Percentiles rank a stretch among this genome's conserved stretches.
Evolutionary conservation across 2,113 vertebrate genomes (phyloP).

Genomic region (Urocitellus parryii): DNA sequence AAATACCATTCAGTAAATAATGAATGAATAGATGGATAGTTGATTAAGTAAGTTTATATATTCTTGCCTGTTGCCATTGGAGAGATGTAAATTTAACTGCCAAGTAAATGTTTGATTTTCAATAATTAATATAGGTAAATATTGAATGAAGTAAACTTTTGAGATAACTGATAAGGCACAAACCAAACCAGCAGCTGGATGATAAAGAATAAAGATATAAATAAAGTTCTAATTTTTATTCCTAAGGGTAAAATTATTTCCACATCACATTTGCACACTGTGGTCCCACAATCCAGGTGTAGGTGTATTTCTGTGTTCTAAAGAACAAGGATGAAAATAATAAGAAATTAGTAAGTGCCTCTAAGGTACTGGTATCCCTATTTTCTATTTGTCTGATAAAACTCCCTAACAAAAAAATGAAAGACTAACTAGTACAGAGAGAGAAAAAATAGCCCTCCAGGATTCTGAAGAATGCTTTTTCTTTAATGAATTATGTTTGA

Average conservation of each 20-base stretch:
- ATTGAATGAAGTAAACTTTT: conserved; percentile 26
- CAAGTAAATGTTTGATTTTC: conserved; percentile 49
- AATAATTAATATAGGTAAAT: conserved; percentile 45
- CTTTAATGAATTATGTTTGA: neutral
- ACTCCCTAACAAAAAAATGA: neutral
- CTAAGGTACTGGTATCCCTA: neutral
- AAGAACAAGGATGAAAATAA: neutral
- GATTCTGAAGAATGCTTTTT: neutral
- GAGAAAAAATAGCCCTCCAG: neutral
- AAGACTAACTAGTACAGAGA: neutral
- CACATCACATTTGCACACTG: neutral
- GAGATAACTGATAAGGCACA: neutral
- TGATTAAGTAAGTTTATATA: neutral
- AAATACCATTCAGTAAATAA: conserved; percentile 4
- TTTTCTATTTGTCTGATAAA: conserved; percentile 7
- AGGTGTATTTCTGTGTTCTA: neutral
- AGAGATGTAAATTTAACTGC: neutral
- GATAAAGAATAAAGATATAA: neutral
- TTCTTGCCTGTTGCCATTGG: neutral
- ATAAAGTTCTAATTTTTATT: neutral
- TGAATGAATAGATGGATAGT: neutral
- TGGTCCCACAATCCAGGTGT: neutral
- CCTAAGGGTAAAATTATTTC: neutral
- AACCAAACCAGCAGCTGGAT: neutral
- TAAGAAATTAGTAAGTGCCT: neutral